Evolutionary conservation across 2,888 invertebrate species (phyloP), one percentile per base, ranked within the genome.

Genomic region (Cerastis rubricosa): DNA sequence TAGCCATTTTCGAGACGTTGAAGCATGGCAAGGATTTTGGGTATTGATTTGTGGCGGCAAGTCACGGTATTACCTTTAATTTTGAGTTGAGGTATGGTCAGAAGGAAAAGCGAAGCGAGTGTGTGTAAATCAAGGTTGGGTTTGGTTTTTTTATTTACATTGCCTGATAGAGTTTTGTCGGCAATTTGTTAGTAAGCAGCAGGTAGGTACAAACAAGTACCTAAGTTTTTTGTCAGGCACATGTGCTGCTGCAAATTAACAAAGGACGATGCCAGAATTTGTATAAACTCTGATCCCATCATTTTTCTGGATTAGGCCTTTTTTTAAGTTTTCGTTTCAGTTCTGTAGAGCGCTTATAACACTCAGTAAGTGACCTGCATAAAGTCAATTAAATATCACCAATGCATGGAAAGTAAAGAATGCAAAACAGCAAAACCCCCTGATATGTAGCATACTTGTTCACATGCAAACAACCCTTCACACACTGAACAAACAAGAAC

Each of bases 1-100:
- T 96, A 96, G 95, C 93, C 92, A 92, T 94, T 94, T 93, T 91
- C 91, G 94, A 93, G 94, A 93, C 91, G 91, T 88, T 90, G 88
- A 90, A 85, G 88, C 83, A 89, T 90, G 86, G 87, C 71, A 74
- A 84, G 84, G 81, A 84, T 87, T 87, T 85, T 43, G 87, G 85
- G 76, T 84, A 88, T 89, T 84, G 87, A 86, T 86, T 89, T 87
- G 89, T 84, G 81, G 81, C 43, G 43, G 57, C 65, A 65, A 84
- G 81, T 88, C 80, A 79, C 79, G 87, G 74, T 75, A 83, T 80
- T 66, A 78, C 72, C 81, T 84, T 71, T 80, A 76, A 77, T 88
- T 87, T 84, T 65, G 63, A 66, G 47, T 72, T 77, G 57, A 35
- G 6, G 63, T 71, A n/a, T 54, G 70, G 66, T 64, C 43, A 19